These are phyloP conservation scores for Lycophotia porphyrea DNA, from an alignment of 2,888 invertebrate species.

Conservation along the genomic window DNA sequence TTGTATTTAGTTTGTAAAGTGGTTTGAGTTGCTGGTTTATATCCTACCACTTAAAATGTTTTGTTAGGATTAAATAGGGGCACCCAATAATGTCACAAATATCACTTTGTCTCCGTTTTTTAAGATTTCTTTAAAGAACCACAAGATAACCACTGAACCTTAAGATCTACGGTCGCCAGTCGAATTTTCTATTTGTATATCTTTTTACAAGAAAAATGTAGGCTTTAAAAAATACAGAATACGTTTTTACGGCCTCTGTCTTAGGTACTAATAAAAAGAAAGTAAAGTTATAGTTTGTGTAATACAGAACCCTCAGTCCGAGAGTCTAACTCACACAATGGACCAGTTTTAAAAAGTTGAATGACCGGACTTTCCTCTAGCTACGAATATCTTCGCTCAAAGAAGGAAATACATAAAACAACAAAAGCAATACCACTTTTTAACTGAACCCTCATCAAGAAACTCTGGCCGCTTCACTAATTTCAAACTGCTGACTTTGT, in stretches of 20 bases:
- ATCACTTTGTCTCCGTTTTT: background rate
- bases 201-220: background rate
- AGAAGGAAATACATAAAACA: conserved; percentile 4
- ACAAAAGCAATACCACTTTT: conserved; percentile 10
- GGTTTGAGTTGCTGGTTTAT: background rate
- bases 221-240: background rate
- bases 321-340: background rate
- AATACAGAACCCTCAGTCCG: background rate
- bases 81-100: background rate
- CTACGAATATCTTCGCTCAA: background rate
- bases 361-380: background rate
- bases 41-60: background rate
- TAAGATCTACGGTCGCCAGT: background rate
- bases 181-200: background rate
- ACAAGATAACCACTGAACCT: background rate
- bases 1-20: background rate
- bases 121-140: background rate
- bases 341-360: background rate
- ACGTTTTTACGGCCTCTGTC: background rate
- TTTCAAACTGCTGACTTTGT: conserved; percentile 17
- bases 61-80: background rate
- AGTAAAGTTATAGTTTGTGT: background rate
- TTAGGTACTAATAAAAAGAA: background rate
- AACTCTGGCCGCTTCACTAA: conserved; percentile 14
- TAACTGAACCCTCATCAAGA: conserved; percentile 10